These are phyloP conservation scores for Xiphophorus birchmanni DNA, from an alignment of 2,797 vertebrate genomes.

Conservation along the genomic window DNA sequence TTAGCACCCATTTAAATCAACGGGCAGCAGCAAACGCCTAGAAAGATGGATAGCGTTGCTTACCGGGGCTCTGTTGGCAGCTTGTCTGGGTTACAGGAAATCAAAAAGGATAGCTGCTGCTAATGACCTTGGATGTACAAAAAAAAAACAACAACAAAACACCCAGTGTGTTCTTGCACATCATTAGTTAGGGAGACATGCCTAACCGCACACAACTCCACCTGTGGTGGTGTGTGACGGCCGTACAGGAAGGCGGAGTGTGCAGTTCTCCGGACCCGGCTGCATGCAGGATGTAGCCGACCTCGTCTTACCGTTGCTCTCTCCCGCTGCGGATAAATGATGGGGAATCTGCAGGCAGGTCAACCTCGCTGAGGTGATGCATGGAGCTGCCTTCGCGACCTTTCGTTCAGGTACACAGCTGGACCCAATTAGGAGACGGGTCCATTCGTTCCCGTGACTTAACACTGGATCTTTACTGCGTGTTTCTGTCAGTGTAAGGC, in stretches of 20 bases:
- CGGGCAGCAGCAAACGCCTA: conserved; percentile 33
- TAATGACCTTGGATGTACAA: conserved; percentile 70
- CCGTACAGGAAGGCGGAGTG: not conserved
- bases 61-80: conserved; percentile 69
- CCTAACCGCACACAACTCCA: not conserved
- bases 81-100: conserved; percentile 74
- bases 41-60: conserved; percentile 72
- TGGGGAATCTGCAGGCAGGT: conserved; percentile 43
- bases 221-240: not conserved
- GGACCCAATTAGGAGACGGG: conserved; percentile 39
- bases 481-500: not conserved
- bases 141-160: conserved; percentile 7
- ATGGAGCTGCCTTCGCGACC: conserved; percentile 67
- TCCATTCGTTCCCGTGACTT: conserved; percentile 46
- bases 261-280: conserved; percentile 10
- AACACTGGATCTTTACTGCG: conserved; percentile 6
- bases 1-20: conserved; percentile 68
- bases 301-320: conserved; percentile 59
- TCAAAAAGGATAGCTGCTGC: conserved; percentile 45
- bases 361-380: conserved; percentile 67
- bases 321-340: conserved; percentile 69
- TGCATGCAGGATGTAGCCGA: conserved; percentile 58
- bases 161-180: conserved; percentile 1
- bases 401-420: conserved; percentile 66
- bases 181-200: not conserved